phyloP scores from a whole-genome alignment of 2,113 vertebrate genomes.

The Tonatia bakeri region DNA sequence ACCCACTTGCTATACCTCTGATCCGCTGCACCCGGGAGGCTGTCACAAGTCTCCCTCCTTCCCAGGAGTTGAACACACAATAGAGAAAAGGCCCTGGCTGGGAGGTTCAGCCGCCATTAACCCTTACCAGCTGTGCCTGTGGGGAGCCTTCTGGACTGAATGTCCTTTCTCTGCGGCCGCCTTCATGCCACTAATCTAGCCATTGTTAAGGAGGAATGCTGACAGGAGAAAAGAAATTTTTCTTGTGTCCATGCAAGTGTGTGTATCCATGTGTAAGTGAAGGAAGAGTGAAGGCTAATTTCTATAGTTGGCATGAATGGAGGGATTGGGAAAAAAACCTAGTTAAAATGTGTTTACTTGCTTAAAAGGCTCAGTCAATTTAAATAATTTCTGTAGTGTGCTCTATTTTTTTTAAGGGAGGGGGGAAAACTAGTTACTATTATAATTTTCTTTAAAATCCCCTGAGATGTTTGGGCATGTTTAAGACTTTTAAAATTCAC shows the following conservation, averaged over 20 bases:
- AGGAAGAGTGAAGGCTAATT: constrained; percentile 99
- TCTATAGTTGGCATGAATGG: constrained; percentile 99
- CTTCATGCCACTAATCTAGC: constrained; percentile 99
- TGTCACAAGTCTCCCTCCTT: constrained; percentile 99
- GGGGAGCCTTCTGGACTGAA: constrained; percentile 99
- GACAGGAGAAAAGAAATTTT: constrained; percentile 99
- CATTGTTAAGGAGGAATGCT: constrained; percentile 99
- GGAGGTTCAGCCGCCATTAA: constrained; percentile 99
- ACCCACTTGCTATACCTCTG: constrained; percentile 94
- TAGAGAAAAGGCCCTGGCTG: constrained; percentile 99
- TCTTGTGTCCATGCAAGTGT: constrained; percentile 99
- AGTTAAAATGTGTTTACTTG: constrained; percentile 96
- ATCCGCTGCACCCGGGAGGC: constrained; percentile 96
- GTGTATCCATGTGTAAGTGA: constrained; percentile 99
- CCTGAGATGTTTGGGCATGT: constrained; percentile 72
- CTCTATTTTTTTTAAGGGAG: constrained; percentile 68
- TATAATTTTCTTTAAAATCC: constrained; percentile 79
- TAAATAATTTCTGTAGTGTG: constrained; percentile 88
- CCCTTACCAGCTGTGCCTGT: constrained; percentile 99
- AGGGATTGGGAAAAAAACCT: constrained; percentile 95
- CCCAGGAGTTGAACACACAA: constrained; percentile 99
- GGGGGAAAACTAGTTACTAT: constrained; percentile 80
- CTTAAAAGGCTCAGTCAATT: constrained; percentile 89
- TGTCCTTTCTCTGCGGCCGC: constrained; percentile 97
- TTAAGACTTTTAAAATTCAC: constrained; percentile 74